Evolutionary conservation across 1,140 invertebrate genomes (phyloP).

Genomic region (Pantala flavescens): DNA sequence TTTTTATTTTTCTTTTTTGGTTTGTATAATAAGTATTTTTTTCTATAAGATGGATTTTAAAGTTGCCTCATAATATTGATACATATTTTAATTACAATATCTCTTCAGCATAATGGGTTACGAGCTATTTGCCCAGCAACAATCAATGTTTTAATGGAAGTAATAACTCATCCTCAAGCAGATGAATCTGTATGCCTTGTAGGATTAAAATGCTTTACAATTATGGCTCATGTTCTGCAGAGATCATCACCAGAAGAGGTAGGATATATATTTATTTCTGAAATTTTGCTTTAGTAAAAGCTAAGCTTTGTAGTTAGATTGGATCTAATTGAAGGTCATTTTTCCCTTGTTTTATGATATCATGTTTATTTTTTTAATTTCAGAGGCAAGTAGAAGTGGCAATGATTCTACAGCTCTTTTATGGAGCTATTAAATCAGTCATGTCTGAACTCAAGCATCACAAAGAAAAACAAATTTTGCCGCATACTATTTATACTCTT

Average conservation of each 20-base stretch:
- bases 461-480: not conserved
- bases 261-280: constrained; percentile 21
- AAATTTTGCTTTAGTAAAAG: no score
- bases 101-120: constrained; percentile 46
- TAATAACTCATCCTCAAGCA: constrained; percentile 34
- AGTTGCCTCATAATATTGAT: constrained; percentile 4
- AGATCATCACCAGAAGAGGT: constrained; percentile 48
- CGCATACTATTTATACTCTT: not conserved
- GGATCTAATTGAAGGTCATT: constrained; percentile 10
- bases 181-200: constrained; percentile 32
- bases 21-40: no score
- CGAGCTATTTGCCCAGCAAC: constrained; percentile 50
- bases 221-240: constrained; percentile 46
- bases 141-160: constrained; percentile 43
- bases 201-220: constrained; percentile 43
- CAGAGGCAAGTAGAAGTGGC: constrained; percentile 49
- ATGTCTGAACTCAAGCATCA: not conserved
- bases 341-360: constrained; percentile 14
- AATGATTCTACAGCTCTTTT: constrained; percentile 43
- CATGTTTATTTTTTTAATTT: constrained; percentile 22
- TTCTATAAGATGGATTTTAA: no score
- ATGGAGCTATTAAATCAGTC: constrained; percentile 23
- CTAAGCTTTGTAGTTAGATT: not conserved
- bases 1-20: no score
- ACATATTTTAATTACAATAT: constrained; percentile 11